A percentile compares a stretch with the other conserved stretches of the same genome.
Conservation (phyloP, 53 echinoderm and acorn worm genomes). For the Echinometra lucunter region DNA sequence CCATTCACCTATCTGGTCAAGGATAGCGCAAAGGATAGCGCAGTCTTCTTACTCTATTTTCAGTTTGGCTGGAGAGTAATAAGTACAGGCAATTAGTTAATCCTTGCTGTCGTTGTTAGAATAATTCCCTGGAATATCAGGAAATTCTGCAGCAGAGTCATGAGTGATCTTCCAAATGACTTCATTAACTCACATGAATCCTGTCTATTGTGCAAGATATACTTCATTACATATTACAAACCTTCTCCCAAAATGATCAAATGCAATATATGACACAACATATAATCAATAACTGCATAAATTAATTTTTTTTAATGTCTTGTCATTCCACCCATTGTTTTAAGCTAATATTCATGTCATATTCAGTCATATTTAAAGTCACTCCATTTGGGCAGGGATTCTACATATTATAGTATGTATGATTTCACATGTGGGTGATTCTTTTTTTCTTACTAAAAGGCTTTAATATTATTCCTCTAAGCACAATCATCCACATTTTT, state of each 20-base stretch:
- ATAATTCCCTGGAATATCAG: neutral
- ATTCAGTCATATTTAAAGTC: neutral
- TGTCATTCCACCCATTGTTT: neutral
- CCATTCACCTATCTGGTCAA: neutral
- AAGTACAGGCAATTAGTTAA: constrained; percentile 26
- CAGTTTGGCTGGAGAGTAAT: neutral
- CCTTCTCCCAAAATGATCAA: neutral
- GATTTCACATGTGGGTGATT: neutral
- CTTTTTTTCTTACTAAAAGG: neutral
- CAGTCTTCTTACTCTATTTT: neutral
- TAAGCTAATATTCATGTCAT: too few species aligned
- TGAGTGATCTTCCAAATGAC: neutral
- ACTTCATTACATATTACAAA: neutral
- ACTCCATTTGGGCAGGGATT: neutral
- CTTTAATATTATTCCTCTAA: neutral
- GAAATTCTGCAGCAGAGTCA: neutral
- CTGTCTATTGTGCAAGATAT: neutral
- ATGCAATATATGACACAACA: neutral
- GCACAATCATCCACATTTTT: too few species aligned
- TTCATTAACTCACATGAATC: neutral
- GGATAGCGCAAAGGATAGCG: neutral
- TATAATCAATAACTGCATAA: neutral
- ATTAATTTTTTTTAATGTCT: neutral
- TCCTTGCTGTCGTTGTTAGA: neutral
- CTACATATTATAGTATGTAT: neutral